Conservation (phyloP, 2,797 vertebrate species). For the Macrochelys suwanniensis region DNA sequence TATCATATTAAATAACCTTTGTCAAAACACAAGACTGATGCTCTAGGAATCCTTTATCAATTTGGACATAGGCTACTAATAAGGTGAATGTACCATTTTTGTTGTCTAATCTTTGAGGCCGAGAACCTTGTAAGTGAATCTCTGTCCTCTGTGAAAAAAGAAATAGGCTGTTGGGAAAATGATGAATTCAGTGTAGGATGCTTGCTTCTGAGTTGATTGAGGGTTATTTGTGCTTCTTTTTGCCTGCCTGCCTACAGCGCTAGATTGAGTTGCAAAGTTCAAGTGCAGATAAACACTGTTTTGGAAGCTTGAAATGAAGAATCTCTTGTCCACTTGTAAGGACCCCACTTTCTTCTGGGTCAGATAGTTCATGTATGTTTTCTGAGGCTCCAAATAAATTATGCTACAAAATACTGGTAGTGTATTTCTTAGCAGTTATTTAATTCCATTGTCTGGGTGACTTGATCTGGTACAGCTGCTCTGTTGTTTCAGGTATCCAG, state of each 20-base stretch:
- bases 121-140: neutral
- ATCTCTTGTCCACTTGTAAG: neutral
- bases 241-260: neutral
- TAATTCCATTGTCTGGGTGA: accelerated
- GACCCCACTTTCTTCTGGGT: neutral
- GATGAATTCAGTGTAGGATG: slow-evolving; percentile 9
- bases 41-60: neutral
- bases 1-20: neutral
- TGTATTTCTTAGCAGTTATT: neutral
- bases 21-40: neutral
- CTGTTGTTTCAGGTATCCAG: accelerated
- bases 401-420: neutral
- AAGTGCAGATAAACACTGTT: slow-evolving; percentile 8
- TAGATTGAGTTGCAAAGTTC: slow-evolving; percentile 32
- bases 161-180: neutral
- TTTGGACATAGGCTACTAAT: neutral
- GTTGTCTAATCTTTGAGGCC: neutral
- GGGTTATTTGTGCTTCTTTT: neutral
- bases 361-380: neutral
- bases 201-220: neutral
- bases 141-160: neutral
- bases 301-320: neutral
- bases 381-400: neutral
- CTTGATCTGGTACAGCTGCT: neutral
- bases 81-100: neutral